These are phyloP conservation scores for Channa maculata DNA, from an alignment of 2,113 vertebrate genomes.

Conservation along the genomic window DNA sequence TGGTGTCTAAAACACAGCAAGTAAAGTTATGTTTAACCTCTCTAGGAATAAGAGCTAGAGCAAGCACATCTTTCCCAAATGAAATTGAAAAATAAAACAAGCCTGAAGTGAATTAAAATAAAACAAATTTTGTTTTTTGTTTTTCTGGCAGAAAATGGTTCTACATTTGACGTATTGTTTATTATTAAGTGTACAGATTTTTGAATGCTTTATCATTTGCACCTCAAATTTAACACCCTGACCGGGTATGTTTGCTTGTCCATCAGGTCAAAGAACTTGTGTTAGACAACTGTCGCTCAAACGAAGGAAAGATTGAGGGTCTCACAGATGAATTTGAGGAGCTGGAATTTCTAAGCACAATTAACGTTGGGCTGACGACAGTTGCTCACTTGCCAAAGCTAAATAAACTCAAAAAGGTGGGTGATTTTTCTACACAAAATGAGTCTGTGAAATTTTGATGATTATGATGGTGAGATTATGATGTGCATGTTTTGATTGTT, in stretches of 20 bases:
- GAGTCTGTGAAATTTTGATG: not conserved
- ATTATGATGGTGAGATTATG: no score
- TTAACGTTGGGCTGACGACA: constrained; percentile 95
- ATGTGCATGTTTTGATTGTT: constrained; percentile 17
- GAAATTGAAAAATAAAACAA: no score
- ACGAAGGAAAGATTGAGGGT: constrained; percentile 96
- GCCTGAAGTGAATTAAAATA: no score
- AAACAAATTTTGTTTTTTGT: no score
- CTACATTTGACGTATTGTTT: no score
- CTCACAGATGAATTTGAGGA: constrained; percentile 98
- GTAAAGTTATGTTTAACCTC: not conserved
- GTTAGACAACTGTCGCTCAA: constrained; percentile 96
- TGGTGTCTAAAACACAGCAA: not conserved
- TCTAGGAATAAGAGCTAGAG: not conserved
- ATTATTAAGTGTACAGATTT: no score
- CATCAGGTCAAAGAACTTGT: constrained; percentile 96
- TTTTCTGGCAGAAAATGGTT: no score
- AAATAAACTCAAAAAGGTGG: constrained; percentile 99
- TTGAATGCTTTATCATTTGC: no score
- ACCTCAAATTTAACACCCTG: not conserved
- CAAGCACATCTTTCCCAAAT: no score
- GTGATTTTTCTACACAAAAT: not conserved
- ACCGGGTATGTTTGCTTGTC: constrained; percentile 7
- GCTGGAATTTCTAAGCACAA: constrained; percentile 98
- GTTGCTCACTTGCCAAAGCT: constrained; percentile 96